Base-by-base conservation (phyloP, 2,888 invertebrate genomes). In the Mimas tiliae region DNA sequence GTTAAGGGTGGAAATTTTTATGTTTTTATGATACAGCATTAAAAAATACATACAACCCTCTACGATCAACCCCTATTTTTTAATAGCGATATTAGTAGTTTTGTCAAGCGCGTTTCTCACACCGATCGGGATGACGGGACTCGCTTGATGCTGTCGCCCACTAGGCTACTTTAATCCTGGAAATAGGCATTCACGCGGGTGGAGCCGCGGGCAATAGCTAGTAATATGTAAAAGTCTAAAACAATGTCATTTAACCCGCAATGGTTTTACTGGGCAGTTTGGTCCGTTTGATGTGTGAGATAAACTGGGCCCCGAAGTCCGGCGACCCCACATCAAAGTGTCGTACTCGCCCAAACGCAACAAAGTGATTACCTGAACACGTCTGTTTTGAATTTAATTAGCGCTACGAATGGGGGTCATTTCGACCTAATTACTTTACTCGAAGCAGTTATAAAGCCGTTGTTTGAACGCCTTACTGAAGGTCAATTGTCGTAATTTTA, bases 321-420 rank as follows among this genome's bases (percentile, higher is more conserved):
- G 45, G 1, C 45, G 45, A 45, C 45, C 45, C 45, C 45, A 45
- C 45, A 45, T 45, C 45, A 45, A 45, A 45, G 45, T 45, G 45
- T 45, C 45, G 12, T 14, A 45, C 45, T 45, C 33, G 11, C 14
- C 52, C 34, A 38, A 55, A 38, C 38, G 19, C 38, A 55, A 55
- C 55, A 38, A 19, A 33, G n/a, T 53, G 53, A 53, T 53, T 58
- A 42, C 58, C 42, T 42, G 42, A 58, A 58, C 58, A 34, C 34
- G 55, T 11, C 12, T 52, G 42, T 16, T 42, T 42, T 9, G 16
- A 42, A 58, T 58, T 58, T 58, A 58, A 58, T 58, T 58, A 58
- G 58, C 38, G 42, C 58, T 38, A 19, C 9, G 42, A 38, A 16
- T 12, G n/a, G 58, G 58, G 42, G 42, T 58, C 58, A 58, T 42